phyloP scores from a whole-genome alignment of 2,797 vertebrate genomes.

The Aeoliscus strigatus region DNA sequence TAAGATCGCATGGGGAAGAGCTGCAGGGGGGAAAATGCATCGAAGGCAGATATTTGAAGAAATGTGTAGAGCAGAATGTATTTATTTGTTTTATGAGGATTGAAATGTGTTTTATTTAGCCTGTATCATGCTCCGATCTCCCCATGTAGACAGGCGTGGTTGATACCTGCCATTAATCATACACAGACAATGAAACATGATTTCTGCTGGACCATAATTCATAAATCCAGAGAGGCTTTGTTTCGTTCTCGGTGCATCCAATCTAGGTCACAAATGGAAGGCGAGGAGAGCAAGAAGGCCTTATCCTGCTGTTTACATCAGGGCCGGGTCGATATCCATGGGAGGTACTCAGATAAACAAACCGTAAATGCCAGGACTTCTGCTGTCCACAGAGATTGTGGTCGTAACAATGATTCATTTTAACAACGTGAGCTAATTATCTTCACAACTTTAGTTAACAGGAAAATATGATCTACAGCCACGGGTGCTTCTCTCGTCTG shows the following conservation, averaged over 20 bases:
- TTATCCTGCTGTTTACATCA: constrained; percentile 61
- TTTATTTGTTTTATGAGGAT: constrained; percentile 16
- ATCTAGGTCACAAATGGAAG: constrained; percentile 59
- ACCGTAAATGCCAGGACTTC: constrained; percentile 61
- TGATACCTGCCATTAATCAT: constrained; percentile 1
- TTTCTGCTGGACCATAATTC: constrained; percentile 27
- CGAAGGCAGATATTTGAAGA: too few species aligned
- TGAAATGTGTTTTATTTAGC: constrained; percentile 47
- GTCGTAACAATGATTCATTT: constrained; percentile 73
- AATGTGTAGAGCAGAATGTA: background rate
- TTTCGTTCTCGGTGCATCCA: constrained; percentile 29
- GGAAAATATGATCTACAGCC: constrained; percentile 67
- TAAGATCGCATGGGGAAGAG: constrained; percentile 24
- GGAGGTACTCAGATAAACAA: constrained; percentile 66
- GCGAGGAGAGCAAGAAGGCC: constrained; percentile 52
- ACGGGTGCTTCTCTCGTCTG: constrained; percentile 54
- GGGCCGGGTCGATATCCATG: constrained; percentile 57
- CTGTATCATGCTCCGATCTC: constrained; percentile 40
- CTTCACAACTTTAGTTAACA: constrained; percentile 74
- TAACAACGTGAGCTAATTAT: constrained; percentile 75
- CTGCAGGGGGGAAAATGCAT: constrained; percentile 8
- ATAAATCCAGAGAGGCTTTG: constrained; percentile 24
- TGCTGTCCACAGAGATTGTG: constrained; percentile 53
- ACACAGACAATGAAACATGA: too few species aligned
- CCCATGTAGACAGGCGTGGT: constrained; percentile 2